These are phyloP conservation scores for Macrobrachium rosenbergii DNA, from an alignment of 1,140 invertebrate species.

Conservation along the genomic window DNA sequence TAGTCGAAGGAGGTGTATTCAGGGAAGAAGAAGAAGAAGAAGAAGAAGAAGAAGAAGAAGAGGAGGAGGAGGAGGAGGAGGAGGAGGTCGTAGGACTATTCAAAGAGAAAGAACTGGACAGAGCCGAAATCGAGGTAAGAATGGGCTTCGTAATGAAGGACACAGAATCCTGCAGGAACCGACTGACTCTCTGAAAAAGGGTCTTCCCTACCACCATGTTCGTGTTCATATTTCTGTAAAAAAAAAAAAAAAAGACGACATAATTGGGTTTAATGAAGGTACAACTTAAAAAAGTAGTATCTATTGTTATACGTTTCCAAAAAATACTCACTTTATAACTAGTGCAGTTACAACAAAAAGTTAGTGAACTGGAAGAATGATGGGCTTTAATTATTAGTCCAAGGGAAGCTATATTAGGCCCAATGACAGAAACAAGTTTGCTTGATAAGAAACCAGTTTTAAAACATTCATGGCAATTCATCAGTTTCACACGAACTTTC, in stretches of 20 bases:
- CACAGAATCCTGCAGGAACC: constrained; percentile 5
- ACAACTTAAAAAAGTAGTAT: constrained; percentile 4
- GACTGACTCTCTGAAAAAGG: constrained; percentile 6
- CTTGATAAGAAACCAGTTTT: too few relatives aligned
- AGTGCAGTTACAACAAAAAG: too few relatives aligned
- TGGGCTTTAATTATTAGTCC: too few relatives aligned
- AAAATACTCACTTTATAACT: too few relatives aligned
- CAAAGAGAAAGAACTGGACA: not conserved
- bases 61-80: not conserved
- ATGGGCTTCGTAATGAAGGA: not conserved
- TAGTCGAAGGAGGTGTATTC: not conserved
- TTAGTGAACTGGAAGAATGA: too few relatives aligned
- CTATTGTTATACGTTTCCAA: not conserved
- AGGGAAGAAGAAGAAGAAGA: not conserved
- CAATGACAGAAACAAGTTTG: too few relatives aligned
- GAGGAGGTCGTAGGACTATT: not conserved
- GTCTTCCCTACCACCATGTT: constrained; percentile 44
- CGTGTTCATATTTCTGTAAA: constrained; percentile 38
- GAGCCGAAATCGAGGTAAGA: not conserved
- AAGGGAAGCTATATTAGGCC: too few relatives aligned
- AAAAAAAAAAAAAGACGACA: not conserved
- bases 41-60: constrained; percentile 1
- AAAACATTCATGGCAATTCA: too few relatives aligned
- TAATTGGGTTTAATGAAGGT: constrained; percentile 3
- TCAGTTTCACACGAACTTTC: too few relatives aligned